Evolutionary conservation across 2,888 invertebrate species (phyloP), one percentile per base, ranked within the genome.

Genomic region (Thereva nobilitata): DNA sequence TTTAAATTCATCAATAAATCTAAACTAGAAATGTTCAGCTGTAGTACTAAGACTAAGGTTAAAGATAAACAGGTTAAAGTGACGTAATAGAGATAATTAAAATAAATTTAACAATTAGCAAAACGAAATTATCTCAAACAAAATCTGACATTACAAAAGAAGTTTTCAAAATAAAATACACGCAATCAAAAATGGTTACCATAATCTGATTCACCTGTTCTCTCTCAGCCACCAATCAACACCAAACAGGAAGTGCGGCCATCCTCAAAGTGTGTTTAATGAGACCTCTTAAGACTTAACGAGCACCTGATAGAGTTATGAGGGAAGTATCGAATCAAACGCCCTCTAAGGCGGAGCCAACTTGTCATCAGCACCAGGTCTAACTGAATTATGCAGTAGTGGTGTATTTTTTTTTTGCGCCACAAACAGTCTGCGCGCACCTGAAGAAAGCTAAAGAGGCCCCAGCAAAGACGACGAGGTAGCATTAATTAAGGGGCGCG

Each of bases 401-500:
- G 50, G 61, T 50, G 3, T 61, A 49, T 50, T 61, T 34, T 34
- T 40, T 34, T 41, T 49, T 7, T n/a, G 49, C n/a, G n/a, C 40
- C 10, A 38, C 40, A 38, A 37, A 10, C 40, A 40, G 23, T 50
- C 55, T 38, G 41, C 4, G 37, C 5, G 12, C 45, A 23, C 40
- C 61, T 41, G 23, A 61, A 61, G 57, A 59, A 61, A 50, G 61
- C 23, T 23, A 23, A 23, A 61, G 50, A 23, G 23, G 50, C 50
- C 49, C 40, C 45, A 45, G 34, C 61, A 61, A 23, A 23, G 23
- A 23, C 23, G 23, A 61, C 61, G 41, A 61, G 61, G 50, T 23
- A 42, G 61, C 61, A 61, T 61, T 61, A 61, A 61, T 61, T 61
- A 61, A 61, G 61, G 61, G 61, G 61, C 61, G 61, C 61, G 61